A percentile compares a stretch with the other conserved stretches of the same genome.
phyloP scores from a whole-genome alignment of 2,113 vertebrate species.

The Sorex araneus region DNA sequence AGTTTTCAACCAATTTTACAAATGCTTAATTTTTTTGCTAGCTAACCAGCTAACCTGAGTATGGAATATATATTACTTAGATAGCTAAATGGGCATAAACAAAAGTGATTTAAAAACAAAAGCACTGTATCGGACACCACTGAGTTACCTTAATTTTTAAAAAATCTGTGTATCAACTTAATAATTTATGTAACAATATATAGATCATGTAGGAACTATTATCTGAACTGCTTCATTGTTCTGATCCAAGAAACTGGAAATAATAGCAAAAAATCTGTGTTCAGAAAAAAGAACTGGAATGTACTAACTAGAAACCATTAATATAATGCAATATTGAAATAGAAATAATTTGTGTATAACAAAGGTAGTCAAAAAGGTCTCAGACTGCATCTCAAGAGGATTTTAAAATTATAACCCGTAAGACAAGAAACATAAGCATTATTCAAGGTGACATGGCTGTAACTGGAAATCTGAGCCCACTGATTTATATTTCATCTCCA shows the following conservation, averaged over 20 bases:
- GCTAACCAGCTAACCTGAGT: slow-evolving; percentile 80
- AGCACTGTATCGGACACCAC: slow-evolving; percentile 62
- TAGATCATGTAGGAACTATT: slow-evolving; percentile 65
- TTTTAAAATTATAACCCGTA: slow-evolving; percentile 74
- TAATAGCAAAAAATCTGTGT: slow-evolving; percentile 65
- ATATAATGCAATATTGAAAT: slow-evolving; percentile 81
- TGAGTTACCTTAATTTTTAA: slow-evolving; percentile 70
- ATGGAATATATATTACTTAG: slow-evolving; percentile 73
- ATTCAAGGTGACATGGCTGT: slow-evolving; percentile 59
- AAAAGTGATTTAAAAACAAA: slow-evolving; percentile 31
- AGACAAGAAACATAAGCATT: slow-evolving; percentile 64
- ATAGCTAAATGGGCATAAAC: slow-evolving; percentile 61
- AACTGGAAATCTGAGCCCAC: slow-evolving; percentile 30
- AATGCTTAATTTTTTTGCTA: slow-evolving; percentile 75
- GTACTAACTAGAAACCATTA: slow-evolving; percentile 76
- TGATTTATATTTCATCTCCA: slow-evolving; percentile 30
- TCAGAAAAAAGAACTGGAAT: slow-evolving; percentile 70
- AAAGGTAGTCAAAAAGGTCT: slow-evolving; percentile 78
- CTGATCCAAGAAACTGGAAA: slow-evolving; percentile 69
- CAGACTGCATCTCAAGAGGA: slow-evolving; percentile 66
- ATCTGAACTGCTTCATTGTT: slow-evolving; percentile 72
- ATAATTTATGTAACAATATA: slow-evolving; percentile 73
- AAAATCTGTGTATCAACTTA: slow-evolving; percentile 70
- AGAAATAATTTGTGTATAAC: slow-evolving; percentile 80
- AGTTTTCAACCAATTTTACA: slow-evolving; percentile 78